Evolutionary conservation across 2,888 invertebrate species (phyloP).

Genomic region (Mallateleia sp.): DNA sequence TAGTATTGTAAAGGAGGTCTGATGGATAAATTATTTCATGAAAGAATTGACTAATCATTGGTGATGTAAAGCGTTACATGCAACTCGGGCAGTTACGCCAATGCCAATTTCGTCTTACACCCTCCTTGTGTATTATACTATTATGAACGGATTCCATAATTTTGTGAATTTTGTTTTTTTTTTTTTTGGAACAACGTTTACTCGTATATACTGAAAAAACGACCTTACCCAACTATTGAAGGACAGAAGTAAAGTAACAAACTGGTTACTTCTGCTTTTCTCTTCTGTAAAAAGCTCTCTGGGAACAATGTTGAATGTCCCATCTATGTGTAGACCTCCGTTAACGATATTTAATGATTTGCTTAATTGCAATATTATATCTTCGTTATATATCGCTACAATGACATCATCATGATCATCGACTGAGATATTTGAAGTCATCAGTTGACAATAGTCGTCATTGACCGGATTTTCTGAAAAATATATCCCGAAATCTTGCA

Average conservation of each 20-base stretch:
- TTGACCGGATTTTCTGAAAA: neutral
- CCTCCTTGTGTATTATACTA: too few relatives aligned
- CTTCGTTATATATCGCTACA: neutral
- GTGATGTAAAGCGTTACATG: too few relatives aligned
- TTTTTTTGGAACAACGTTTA: too few relatives aligned
- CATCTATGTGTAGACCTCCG: neutral
- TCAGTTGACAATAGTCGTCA: neutral
- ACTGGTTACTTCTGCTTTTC: neutral
- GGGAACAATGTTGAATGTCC: slow-evolving; percentile 3
- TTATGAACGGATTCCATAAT: too few relatives aligned
- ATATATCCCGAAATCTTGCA: neutral
- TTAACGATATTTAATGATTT: neutral
- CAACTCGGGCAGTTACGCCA: too few relatives aligned
- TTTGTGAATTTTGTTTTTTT: too few relatives aligned
- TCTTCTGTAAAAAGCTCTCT: neutral
- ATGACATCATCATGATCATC: neutral
- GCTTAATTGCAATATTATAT: neutral
- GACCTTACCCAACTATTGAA: neutral
- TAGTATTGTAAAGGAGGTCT: too few relatives aligned
- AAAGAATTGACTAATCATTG: too few relatives aligned
- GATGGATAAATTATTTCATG: too few relatives aligned
- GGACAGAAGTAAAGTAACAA: neutral
- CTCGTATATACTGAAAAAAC: too few relatives aligned
- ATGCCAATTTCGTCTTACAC: too few relatives aligned
- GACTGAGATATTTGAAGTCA: neutral